A percentile compares a stretch with the other conserved stretches of the same genome.
Evolutionary conservation across 2,888 invertebrate genomes (phyloP).

Genomic region (Acronicta leporina): DNA sequence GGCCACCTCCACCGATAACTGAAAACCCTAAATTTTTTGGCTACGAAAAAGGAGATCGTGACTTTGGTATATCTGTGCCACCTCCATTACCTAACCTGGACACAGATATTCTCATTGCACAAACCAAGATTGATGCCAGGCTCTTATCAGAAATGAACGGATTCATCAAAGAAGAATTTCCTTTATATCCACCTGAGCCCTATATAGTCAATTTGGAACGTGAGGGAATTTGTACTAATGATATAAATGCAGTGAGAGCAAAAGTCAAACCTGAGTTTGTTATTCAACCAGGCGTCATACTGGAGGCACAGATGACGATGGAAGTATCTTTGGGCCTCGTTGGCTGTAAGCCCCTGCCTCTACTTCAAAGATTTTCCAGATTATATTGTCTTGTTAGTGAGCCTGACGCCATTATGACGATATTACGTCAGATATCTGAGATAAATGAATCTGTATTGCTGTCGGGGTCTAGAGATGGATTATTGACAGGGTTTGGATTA

Average conservation of each 20-base stretch:
- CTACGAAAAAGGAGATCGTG: slow-evolving; percentile 67
- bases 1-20: slow-evolving; percentile 30
- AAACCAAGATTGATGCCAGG: slow-evolving; percentile 74
- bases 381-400: slow-evolving; percentile 69
- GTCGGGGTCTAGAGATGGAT: slow-evolving; percentile 49
- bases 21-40: slow-evolving; percentile 68
- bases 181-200: slow-evolving; percentile 71
- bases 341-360: slow-evolving; percentile 71
- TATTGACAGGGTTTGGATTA: slow-evolving; percentile 79
- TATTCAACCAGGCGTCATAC: slow-evolving; percentile 67
- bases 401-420: slow-evolving; percentile 55
- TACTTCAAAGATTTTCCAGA: slow-evolving; percentile 68
- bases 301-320: slow-evolving; percentile 79
- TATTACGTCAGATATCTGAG: slow-evolving; percentile 65
- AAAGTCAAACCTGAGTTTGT: slow-evolving; percentile 59
- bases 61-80: slow-evolving; percentile 58
- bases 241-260: slow-evolving; percentile 72
- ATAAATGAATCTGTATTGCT: slow-evolving; percentile 66
- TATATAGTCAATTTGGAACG: slow-evolving; percentile 57
- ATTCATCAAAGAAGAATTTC: slow-evolving; percentile 73
- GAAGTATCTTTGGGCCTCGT: slow-evolving; percentile 78
- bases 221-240: slow-evolving; percentile 76
- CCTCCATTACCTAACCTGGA: slow-evolving; percentile 51
- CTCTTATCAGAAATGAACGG: slow-evolving; percentile 68
- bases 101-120: slow-evolving; percentile 73